Percentiles rank a stretch among this genome's conserved stretches.
Conservation (phyloP, 2,797 vertebrate genomes). For the Gymnopithys bicolor region DNA sequence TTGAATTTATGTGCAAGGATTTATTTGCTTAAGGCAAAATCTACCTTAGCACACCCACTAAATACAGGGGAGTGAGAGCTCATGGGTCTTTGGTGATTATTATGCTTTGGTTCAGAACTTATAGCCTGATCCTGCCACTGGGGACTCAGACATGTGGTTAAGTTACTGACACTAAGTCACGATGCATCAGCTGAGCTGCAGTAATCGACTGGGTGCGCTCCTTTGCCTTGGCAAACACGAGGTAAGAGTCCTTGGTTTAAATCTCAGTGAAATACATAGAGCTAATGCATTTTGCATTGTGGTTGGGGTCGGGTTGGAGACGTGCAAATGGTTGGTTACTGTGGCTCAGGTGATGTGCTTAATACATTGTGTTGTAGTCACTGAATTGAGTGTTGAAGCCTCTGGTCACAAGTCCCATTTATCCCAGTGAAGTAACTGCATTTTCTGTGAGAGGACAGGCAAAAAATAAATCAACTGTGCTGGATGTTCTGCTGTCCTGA, state of each 20-base stretch:
- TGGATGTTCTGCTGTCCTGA: background rate
- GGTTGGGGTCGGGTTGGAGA: conserved; percentile 27
- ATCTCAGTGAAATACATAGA: background rate
- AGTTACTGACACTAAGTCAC: conserved; percentile 47
- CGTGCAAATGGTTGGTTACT: background rate
- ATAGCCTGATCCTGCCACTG: conserved; percentile 51
- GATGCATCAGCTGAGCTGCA: conserved; percentile 62
- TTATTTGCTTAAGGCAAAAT: conserved; percentile 28
- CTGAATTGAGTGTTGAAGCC: background rate
- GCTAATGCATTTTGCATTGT: background rate
- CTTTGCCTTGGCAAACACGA: conserved; percentile 37
- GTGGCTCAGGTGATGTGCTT: conserved; percentile 19
- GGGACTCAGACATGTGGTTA: conserved; percentile 46
- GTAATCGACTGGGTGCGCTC: background rate
- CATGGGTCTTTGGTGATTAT: conserved; percentile 45
- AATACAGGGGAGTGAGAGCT: background rate
- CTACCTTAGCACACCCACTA: background rate
- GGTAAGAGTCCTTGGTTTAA: conserved; percentile 30
- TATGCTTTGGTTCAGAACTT: conserved; percentile 57
- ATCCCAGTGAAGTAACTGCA: background rate
- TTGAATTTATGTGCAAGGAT: background rate
- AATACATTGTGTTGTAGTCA: background rate
- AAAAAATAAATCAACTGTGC: background rate
- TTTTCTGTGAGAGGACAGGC: background rate
- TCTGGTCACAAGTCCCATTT: background rate